A percentile compares a stretch with the other conserved stretches of the same genome.
Evolutionary conservation across 2,888 invertebrate species (phyloP).

Genomic region (Morpho achilles): DNA sequence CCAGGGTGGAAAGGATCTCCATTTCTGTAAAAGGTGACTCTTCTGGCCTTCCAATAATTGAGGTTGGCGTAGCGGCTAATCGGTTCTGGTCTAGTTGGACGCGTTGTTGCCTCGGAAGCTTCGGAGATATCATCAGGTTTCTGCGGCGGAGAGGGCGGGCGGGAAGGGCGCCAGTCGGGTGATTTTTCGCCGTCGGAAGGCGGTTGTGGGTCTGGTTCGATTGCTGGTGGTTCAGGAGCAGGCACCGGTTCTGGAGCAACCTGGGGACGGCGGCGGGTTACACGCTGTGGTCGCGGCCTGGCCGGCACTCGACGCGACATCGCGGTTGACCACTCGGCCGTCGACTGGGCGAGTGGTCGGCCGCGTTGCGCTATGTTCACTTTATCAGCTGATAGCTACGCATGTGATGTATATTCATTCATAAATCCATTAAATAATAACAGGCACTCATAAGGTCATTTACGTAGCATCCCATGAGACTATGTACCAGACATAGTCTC

Average conservation of each 20-base stretch:
- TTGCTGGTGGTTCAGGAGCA: conserved; percentile 60
- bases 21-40: conserved; percentile 95
- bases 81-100: conserved; percentile 79
- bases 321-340: conserved; percentile 54
- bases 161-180: conserved; percentile 72
- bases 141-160: conserved; percentile 63
- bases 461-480: too few relatives aligned
- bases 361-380: conserved; percentile 48
- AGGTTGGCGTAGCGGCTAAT: conserved; percentile 86
- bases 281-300: conserved; percentile 48
- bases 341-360: conserved; percentile 49
- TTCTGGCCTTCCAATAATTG: conserved; percentile 91
- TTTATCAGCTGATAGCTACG: conserved; percentile 33
- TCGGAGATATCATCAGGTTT: conserved; percentile 69
- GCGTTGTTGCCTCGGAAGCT: conserved; percentile 68
- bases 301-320: conserved; percentile 70
- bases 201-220: conserved; percentile 59
- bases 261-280: conserved; percentile 58
- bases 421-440: conserved; percentile 18
- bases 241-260: conserved; percentile 63
- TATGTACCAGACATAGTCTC: too few relatives aligned
- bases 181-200: conserved; percentile 75
- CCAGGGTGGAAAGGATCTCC: conserved; percentile 96
- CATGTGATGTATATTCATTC: conserved; percentile 34
- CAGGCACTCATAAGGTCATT: too few relatives aligned